Evolutionary conservation across 2,113 vertebrate species (phyloP), one percentile per base, ranked within the genome.

Genomic region (Mirounga angustirostris): DNA sequence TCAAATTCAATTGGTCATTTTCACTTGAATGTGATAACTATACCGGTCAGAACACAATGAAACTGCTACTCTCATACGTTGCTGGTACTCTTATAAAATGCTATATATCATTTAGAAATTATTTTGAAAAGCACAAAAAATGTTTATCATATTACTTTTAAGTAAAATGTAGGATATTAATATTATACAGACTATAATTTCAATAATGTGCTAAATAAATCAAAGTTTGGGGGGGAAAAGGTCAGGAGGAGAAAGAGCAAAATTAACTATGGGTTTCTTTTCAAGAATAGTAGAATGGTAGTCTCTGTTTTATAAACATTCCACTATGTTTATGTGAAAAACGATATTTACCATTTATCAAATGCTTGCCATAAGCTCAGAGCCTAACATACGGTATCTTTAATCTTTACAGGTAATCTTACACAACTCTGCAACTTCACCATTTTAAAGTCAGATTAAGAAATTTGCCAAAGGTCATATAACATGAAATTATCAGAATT

Each of bases 211-310:
- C 67, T 74, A 90, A 97, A 63, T 56, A 30, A 91, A 63, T n/a
- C n/a, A 86, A 52, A 73, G n/a, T 7, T 52, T 69, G 13, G 2
- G 0, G 4, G 4, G 4, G 5, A 14, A 61, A 83, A 52, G 15
- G 10, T 84, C 65, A 21, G 58, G 74, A 94, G 46, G 65, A 78
- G 43, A 90, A 28, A 54, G 11, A 96, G 36, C 46, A 95, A 93
- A 95, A 81, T 86, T 86, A 94, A 94, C 36, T 67, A 10, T 87
- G 28, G 50, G 12, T 84, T 97, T 94, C 63, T 96, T 91, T 81
- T 71, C 30, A 81, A 63, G 65, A 85, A 50, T 81, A 24, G 3
- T 89, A 7, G 43, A 78, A 96, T 82, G 16, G 1, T 92, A 86
- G 28, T 92, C 54, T 84, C 82, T 86, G 43, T 63, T 89, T 82